These are phyloP conservation scores for Sula dactylatra DNA, from an alignment of 2,113 vertebrate species.

Conservation along the genomic window DNA sequence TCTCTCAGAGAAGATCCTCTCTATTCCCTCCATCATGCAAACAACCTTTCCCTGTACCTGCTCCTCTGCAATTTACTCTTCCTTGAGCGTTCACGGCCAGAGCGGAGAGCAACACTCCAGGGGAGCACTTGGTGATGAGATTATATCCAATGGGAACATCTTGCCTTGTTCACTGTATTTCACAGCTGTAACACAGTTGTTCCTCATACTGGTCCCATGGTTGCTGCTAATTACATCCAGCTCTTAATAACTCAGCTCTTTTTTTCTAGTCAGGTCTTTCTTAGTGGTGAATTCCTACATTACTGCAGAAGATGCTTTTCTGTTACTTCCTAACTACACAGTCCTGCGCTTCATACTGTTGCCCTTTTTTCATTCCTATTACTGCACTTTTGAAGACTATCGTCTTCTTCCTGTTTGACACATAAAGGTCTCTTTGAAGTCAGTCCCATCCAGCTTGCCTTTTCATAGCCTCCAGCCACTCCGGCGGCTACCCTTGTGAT, in stretches of 20 bases:
- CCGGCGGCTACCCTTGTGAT: rapidly evolving
- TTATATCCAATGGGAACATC: background rate
- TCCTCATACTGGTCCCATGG: background rate
- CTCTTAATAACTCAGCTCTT: background rate
- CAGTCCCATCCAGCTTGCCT: background rate
- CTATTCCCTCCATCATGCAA: background rate
- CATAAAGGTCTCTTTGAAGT: background rate
- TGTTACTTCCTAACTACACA: background rate
- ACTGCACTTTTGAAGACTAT: background rate
- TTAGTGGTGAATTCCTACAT: background rate
- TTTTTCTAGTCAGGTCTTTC: background rate
- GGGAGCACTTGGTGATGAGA: background rate
- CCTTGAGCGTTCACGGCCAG: background rate
- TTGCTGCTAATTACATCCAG: background rate
- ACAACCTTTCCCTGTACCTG: background rate
- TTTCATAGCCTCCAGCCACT: background rate
- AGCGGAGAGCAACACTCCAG: background rate
- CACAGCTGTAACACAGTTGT: background rate
- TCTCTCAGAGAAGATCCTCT: background rate
- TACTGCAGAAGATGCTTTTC: background rate
- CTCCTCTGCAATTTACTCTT: background rate
- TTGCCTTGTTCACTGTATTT: background rate
- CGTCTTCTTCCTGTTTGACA: background rate
- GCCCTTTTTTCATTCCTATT: background rate
- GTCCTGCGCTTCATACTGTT: background rate